Evolutionary conservation across 2,797 vertebrate genomes (phyloP).

Genomic region (Orestias chungarensis): DNA sequence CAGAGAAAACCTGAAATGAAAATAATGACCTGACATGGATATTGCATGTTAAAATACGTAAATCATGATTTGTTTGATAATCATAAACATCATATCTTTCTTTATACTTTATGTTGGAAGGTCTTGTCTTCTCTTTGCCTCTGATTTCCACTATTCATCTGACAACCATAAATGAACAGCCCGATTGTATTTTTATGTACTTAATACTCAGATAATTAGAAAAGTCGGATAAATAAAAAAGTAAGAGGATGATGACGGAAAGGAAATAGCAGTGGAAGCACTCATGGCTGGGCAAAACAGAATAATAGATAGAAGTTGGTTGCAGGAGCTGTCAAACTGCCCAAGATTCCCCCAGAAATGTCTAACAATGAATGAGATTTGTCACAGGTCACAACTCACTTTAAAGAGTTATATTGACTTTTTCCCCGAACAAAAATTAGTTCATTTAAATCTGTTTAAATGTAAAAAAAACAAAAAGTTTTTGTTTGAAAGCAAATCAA

Average conservation of each 20-base stretch:
- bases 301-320: not conserved
- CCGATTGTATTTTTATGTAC: not conserved
- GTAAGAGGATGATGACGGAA: not conserved
- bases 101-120: not conserved
- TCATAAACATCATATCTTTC: too few species aligned
- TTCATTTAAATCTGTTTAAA: too few species aligned
- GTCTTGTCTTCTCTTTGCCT: not conserved
- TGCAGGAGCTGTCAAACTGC: not conserved
- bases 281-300: not conserved
- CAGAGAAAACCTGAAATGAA: too few species aligned
- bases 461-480: not conserved
- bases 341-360: not conserved
- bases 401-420: too few species aligned
- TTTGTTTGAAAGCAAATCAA: slow-evolving; percentile 14
- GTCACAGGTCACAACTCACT: not conserved
- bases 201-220: too few species aligned
- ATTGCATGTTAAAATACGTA: too few species aligned
- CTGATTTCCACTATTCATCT: not conserved
- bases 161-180: not conserved
- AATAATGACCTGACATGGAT: too few species aligned
- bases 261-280: not conserved
- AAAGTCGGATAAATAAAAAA: not conserved
- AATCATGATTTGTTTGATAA: too few species aligned
- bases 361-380: not conserved
- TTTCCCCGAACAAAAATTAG: too few species aligned